Percentiles rank a stretch among this genome's conserved stretches.
Evolutionary conservation across 2,888 invertebrate species (phyloP).

Genomic region (Eilema sororculum): DNA sequence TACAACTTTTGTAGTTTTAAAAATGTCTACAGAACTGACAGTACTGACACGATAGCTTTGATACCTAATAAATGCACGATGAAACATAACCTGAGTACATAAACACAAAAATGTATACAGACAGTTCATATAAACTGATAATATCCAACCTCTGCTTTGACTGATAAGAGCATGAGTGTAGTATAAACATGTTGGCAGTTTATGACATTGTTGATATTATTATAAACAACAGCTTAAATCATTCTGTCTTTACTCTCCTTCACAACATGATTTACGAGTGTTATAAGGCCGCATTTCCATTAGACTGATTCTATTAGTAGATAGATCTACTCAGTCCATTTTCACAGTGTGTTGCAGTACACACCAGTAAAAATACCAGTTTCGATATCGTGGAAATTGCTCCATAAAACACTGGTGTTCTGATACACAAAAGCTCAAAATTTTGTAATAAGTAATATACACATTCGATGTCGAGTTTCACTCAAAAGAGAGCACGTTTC

Average conservation of each 20-base stretch:
- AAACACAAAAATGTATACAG: neutral
- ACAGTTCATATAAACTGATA: slow-evolving; percentile 9
- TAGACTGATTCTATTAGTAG: neutral
- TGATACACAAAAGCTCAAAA: too few relatives aligned
- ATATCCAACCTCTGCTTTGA: slow-evolving; percentile 9
- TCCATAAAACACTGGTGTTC: too few relatives aligned
- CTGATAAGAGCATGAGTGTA: slow-evolving; percentile 7
- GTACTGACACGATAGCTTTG: neutral
- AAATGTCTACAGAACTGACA: neutral
- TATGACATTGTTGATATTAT: neutral
- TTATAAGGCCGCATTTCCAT: neutral
- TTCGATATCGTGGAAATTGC: too few relatives aligned
- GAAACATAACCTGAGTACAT: neutral
- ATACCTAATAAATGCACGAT: neutral
- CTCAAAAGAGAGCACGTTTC: too few relatives aligned
- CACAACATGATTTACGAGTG: neutral
- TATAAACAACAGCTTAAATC: slow-evolving; percentile 1
- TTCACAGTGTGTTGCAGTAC: neutral
- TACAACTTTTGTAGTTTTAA: neutral
- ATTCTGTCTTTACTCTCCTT: neutral
- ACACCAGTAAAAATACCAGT: too few relatives aligned
- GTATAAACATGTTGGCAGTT: neutral
- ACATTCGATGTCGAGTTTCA: too few relatives aligned
- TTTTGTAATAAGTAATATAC: too few relatives aligned
- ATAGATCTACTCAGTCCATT: too few relatives aligned